Percentiles rank a stretch among this genome's conserved stretches.
Conservation (phyloP, 2,888 invertebrate species). For the Cybosia mesomella region DNA sequence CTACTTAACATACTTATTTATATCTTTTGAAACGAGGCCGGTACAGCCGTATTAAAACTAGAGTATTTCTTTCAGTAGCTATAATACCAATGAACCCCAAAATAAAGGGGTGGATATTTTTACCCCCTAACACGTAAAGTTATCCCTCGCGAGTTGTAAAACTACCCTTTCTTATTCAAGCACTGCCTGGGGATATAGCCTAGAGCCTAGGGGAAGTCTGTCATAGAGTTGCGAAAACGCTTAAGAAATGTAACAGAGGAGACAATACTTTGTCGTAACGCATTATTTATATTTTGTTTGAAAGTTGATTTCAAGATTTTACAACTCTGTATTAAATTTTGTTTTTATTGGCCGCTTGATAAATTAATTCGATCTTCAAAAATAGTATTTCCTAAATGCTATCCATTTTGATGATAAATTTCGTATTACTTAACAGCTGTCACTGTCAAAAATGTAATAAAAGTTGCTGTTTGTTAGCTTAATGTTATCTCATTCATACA, state of each 20-base stretch:
- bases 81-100: slow-evolving; percentile 68
- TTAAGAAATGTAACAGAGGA: slow-evolving; percentile 13
- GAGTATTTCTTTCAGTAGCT: slow-evolving; percentile 54
- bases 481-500: no score
- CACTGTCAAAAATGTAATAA: no score
- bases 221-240: slow-evolving; percentile 56
- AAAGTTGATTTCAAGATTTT: no score
- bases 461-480: no score
- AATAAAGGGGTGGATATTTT: slow-evolving; percentile 73
- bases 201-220: slow-evolving; percentile 70
- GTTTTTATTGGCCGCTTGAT: no score
- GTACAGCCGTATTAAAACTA: slow-evolving; percentile 49
- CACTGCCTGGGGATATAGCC: slow-evolving; percentile 69
- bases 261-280: not conserved
- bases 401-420: no score
- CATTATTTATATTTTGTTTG: not conserved
- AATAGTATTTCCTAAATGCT: no score
- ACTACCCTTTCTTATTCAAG: slow-evolving; percentile 80
- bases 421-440: no score
- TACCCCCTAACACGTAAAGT: slow-evolving; percentile 75
- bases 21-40: slow-evolving; percentile 35
- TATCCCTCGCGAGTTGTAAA: slow-evolving; percentile 83
- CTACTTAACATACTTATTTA: slow-evolving; percentile 33
- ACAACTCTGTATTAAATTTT: no score
- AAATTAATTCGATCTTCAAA: no score